A percentile compares a stretch with the other conserved stretches of the same genome.
These are phyloP conservation scores for Stegastes partitus DNA, from an alignment of 2,113 vertebrate genomes.

Conservation along the genomic window DNA sequence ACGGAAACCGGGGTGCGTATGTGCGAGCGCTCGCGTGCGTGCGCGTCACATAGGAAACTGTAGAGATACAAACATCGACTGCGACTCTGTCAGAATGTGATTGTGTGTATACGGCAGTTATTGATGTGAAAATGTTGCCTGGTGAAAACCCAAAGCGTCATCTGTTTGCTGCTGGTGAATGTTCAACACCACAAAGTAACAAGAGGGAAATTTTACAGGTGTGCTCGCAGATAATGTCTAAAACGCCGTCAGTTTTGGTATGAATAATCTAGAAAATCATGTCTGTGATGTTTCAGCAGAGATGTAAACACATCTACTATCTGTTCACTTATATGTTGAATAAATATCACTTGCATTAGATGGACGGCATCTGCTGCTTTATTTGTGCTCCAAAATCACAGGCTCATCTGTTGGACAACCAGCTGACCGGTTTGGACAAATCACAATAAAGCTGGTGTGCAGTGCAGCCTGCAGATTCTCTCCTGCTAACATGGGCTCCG, in stretches of 20 bases:
- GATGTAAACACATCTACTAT: constrained; percentile 2
- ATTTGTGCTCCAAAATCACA: constrained; percentile 6
- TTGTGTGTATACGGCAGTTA: constrained; percentile 22
- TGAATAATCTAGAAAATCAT: constrained; percentile 26
- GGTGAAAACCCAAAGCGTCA: constrained; percentile 1
- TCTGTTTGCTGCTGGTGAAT: constrained; percentile 6
- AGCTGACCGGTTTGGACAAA: neutral
- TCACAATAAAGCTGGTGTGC: neutral
- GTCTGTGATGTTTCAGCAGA: neutral
- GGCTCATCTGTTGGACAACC: constrained; percentile 7
- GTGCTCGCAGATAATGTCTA: neutral
- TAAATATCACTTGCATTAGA: neutral
- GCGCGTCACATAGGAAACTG: constrained; percentile 34
- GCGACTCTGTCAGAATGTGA: constrained; percentile 19
- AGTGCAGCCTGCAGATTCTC: neutral
- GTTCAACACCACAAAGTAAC: constrained; percentile 22
- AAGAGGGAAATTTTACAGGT: constrained; percentile 14
- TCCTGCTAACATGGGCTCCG: no score
- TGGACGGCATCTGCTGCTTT: neutral
- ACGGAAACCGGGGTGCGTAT: constrained; percentile 44
- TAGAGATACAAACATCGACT: constrained; percentile 34
- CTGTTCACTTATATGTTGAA: constrained; percentile 6
- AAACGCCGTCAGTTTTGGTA: neutral
- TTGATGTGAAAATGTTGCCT: constrained; percentile 36
- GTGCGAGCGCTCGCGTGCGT: neutral